A percentile compares a stretch with the other conserved stretches of the same genome.
phyloP scores from a whole-genome alignment of 2,113 vertebrate genomes.

The Pelmatolapia mariae region DNA sequence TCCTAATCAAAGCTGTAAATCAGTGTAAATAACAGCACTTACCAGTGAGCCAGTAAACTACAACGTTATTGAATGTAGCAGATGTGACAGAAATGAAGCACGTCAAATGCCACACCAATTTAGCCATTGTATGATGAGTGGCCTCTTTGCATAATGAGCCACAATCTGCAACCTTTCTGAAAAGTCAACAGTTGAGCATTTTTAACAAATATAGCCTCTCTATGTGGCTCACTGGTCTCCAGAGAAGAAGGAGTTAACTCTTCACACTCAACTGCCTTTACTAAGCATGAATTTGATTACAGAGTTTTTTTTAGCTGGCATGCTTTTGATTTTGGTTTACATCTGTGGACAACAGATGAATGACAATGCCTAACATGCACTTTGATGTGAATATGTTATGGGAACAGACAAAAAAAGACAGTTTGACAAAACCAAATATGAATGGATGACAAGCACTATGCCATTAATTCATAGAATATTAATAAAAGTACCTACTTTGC shows the following conservation, averaged over 20 bases:
- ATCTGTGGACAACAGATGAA: not conserved
- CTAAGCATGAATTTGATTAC: not conserved
- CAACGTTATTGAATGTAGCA: not conserved
- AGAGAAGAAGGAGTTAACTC: not conserved
- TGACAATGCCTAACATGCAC: not conserved
- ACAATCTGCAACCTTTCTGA: not conserved
- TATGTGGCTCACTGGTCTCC: not conserved
- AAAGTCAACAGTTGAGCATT: not conserved
- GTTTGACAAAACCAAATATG: not conserved
- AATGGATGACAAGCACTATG: not conserved
- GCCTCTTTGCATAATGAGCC: not conserved
- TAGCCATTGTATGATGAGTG: not conserved
- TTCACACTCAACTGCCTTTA: not conserved
- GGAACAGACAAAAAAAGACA: not conserved
- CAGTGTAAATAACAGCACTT: not conserved
- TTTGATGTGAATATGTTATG: not conserved
- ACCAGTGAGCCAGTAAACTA: not conserved
- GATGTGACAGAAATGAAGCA: not conserved
- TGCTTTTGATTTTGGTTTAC: not conserved
- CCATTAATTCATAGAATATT: not conserved
- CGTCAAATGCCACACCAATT: not conserved
- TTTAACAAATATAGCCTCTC: not conserved
- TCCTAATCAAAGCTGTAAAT: not conserved
- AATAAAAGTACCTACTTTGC: constrained; percentile 71
- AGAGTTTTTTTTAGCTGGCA: not conserved